Evolutionary conservation across 2,113 vertebrate genomes (phyloP).

Genomic region (Elaphurus davidianus): DNA sequence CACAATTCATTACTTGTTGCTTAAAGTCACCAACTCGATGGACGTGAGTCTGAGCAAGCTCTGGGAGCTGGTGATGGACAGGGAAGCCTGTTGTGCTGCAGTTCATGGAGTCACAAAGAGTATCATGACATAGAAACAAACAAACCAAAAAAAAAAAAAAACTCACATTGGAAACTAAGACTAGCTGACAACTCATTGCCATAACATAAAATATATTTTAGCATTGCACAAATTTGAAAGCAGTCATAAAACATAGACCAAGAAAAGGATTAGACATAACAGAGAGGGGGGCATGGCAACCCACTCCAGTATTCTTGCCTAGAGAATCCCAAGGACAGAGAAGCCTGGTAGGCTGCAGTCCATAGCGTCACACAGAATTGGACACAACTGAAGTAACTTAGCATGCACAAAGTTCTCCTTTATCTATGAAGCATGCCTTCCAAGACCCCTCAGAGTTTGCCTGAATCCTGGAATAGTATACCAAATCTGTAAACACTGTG

Average conservation of each 20-base stretch:
- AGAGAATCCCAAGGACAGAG: not conserved
- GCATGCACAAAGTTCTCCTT: not conserved
- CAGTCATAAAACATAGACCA: not conserved
- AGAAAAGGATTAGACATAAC: not conserved
- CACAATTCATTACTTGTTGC: not conserved
- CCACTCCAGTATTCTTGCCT: not conserved
- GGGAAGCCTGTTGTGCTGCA: not conserved
- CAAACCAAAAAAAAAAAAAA: not conserved
- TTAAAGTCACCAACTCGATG: not conserved
- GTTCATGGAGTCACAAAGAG: not conserved
- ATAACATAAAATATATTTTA: not conserved
- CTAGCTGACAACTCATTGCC: not conserved
- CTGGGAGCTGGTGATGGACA: not conserved
- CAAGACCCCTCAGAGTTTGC: not conserved
- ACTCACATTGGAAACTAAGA: not conserved
- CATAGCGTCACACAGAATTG: not conserved
- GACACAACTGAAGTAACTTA: not conserved
- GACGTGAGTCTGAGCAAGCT: not conserved
- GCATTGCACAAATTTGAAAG: not conserved
- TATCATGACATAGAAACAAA: no score
- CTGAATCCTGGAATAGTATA: not conserved
- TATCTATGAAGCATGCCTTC: not conserved
- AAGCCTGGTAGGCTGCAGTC: not conserved
- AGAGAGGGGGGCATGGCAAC: fast-evolving
- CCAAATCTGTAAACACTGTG: not conserved